phyloP scores from a whole-genome alignment of 2,113 vertebrate species.

The Pyxicephalus adspersus region DNA sequence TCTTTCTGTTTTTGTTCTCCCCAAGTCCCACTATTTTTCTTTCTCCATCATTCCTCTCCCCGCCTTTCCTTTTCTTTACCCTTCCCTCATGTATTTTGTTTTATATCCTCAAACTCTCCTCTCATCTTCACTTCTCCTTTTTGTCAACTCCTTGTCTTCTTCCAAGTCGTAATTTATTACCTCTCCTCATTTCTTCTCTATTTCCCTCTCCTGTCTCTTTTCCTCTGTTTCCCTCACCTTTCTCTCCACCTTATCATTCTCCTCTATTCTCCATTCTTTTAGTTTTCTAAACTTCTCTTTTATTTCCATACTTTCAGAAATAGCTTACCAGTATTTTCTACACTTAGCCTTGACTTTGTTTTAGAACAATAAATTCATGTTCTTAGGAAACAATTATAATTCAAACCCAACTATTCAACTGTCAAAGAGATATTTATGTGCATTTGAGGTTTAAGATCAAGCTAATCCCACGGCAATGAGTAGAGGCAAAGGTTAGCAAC shows the following conservation, averaged over 20 bases:
- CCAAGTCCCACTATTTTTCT: too few relatives aligned
- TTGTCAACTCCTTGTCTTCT: background rate
- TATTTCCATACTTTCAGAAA: background rate
- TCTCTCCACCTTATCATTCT: background rate
- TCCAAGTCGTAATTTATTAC: background rate
- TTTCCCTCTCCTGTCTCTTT: background rate
- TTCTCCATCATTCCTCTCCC: too few relatives aligned
- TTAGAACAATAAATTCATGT: conserved; percentile 36
- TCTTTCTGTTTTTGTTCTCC: too few relatives aligned
- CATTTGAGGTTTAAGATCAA: conserved; percentile 37
- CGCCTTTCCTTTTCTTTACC: too few relatives aligned
- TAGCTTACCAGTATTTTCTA: background rate
- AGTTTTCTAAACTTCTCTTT: too few relatives aligned
- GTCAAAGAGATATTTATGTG: conserved; percentile 46
- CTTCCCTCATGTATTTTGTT: too few relatives aligned
- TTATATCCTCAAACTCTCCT: too few relatives aligned
- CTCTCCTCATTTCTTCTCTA: background rate
- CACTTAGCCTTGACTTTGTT: conserved; percentile 32
- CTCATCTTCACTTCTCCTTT: too few relatives aligned
- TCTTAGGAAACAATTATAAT: conserved; percentile 45
- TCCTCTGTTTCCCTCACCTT: background rate
- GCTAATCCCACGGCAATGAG: conserved; percentile 43
- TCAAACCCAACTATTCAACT: conserved; percentile 32
- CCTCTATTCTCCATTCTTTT: background rate
- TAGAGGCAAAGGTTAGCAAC: conserved; percentile 41